These are phyloP conservation scores for Acestrorhynchus altus DNA, from an alignment of 2,797 vertebrate species.

Conservation along the genomic window DNA sequence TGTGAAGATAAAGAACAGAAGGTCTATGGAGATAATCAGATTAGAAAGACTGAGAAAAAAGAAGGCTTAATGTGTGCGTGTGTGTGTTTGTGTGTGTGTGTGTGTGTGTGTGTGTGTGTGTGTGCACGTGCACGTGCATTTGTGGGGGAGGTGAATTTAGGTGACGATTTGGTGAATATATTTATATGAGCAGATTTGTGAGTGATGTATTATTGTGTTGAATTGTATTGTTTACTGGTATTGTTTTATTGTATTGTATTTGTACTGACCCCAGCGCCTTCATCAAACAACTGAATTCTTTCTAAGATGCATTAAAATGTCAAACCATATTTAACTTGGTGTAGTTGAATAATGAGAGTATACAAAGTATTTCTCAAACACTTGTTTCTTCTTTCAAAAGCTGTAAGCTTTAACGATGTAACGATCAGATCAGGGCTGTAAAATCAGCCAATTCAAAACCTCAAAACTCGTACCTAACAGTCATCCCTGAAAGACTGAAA, in stretches of 20 bases:
- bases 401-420: too few relatives aligned
- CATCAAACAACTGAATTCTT: neutral
- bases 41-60: constrained; percentile 39
- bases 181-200: neutral
- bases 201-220: too few relatives aligned
- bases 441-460: too few relatives aligned
- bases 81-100: neutral
- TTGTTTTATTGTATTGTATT: neutral
- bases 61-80: constrained; percentile 13
- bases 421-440: too few relatives aligned
- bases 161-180: neutral
- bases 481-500: too few relatives aligned
- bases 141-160: neutral
- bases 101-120: constrained; percentile 14
- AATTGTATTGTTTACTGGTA: too few relatives aligned
- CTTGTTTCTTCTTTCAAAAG: too few relatives aligned
- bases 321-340: too few relatives aligned
- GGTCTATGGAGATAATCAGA: constrained; percentile 51
- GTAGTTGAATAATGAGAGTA: too few relatives aligned
- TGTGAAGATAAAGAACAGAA: constrained; percentile 45
- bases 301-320: too few relatives aligned
- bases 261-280: neutral
- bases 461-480: too few relatives aligned
- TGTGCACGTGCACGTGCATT: neutral
- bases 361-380: too few relatives aligned